Evolutionary conservation across 2,113 vertebrate species (phyloP).

Genomic region (Gallinago paraguaiae): DNA sequence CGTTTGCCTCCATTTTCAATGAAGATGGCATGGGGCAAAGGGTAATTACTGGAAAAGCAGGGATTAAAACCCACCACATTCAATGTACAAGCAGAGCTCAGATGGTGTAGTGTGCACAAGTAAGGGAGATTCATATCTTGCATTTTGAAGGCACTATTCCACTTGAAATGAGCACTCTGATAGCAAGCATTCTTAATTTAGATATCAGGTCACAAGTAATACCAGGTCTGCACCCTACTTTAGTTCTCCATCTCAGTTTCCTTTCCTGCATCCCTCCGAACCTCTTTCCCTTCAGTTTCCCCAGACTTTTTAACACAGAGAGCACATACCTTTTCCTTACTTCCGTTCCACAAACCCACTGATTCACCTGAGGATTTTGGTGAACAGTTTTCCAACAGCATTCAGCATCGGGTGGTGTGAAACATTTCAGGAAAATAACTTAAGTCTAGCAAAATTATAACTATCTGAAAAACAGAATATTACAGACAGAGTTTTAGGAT

Average conservation of each 20-base stretch:
- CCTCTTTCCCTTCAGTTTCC: neutral
- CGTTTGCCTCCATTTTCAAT: neutral
- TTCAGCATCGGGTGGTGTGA: neutral
- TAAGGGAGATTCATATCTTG: neutral
- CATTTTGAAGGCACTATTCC: neutral
- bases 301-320: neutral
- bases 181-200: slow-evolving; percentile 10
- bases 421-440: neutral
- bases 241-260: neutral
- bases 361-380: neutral
- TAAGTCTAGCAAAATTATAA: neutral
- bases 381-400: neutral
- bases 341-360: neutral
- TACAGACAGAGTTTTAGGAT: neutral
- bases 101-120: neutral
- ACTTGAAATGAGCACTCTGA: neutral
- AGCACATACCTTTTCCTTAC: neutral
- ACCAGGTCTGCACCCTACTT: neutral
- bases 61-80: neutral
- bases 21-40: neutral
- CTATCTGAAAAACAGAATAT: neutral
- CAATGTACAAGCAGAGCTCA: neutral
- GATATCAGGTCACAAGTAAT: neutral
- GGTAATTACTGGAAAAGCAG: neutral
- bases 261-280: neutral